These are phyloP conservation scores for Stomorhina lunata DNA, from an alignment of 2,888 invertebrate genomes.

Conservation along the genomic window DNA sequence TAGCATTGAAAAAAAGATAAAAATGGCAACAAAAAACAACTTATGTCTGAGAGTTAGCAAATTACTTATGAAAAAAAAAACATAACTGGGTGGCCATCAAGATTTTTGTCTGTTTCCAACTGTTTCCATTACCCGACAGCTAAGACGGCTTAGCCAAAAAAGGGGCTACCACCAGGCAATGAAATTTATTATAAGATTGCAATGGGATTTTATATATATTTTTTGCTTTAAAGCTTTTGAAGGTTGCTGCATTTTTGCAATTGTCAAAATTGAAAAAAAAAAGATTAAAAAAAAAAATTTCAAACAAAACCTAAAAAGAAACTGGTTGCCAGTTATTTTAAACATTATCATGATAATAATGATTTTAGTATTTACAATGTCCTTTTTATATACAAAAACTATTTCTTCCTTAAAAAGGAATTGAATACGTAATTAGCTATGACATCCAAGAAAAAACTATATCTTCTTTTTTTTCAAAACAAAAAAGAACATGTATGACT, in stretches of 20 bases:
- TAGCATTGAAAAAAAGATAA: not conserved
- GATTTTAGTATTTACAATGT: no score
- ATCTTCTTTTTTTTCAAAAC: slow-evolving; percentile 17
- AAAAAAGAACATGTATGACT: no score
- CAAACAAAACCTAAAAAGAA: slow-evolving; percentile 31
- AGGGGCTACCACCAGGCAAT: not conserved
- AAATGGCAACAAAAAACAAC: slow-evolving; percentile 3
- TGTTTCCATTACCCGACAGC: slow-evolving; percentile 34
- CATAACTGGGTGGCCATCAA: slow-evolving; percentile 63
- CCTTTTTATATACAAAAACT: slow-evolving; percentile 19
- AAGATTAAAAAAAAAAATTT: not conserved
- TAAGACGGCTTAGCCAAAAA: slow-evolving; percentile 32
- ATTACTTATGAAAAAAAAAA: slow-evolving; percentile 15
- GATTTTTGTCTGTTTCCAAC: slow-evolving; percentile 37
- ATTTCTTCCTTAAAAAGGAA: slow-evolving; percentile 45
- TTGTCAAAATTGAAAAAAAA: slow-evolving; percentile 22
- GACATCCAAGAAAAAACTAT: slow-evolving; percentile 35
- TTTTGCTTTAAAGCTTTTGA: slow-evolving; percentile 38
- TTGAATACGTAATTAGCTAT: slow-evolving; percentile 63
- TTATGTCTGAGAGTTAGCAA: not conserved
- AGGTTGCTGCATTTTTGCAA: slow-evolving; percentile 46
- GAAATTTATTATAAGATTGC: slow-evolving; percentile 14
- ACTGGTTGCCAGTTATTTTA: slow-evolving; percentile 50
- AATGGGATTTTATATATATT: not conserved
- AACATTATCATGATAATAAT: slow-evolving; percentile 31